Conservation (phyloP, 1,140 invertebrate genomes). For the Mya arenaria region DNA sequence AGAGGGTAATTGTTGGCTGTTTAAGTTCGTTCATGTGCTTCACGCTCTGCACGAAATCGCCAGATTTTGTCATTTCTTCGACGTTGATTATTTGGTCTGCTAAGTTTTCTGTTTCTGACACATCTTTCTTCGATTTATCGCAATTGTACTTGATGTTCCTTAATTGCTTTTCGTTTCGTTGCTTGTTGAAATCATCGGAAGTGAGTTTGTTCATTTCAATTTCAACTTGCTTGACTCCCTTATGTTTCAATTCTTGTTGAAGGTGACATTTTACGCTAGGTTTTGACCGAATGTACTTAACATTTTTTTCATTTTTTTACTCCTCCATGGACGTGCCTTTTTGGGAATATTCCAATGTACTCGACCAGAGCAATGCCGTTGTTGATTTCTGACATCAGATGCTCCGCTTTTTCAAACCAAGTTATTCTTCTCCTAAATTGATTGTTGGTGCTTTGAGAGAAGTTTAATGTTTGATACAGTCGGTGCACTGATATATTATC, state of each 20-base stretch:
- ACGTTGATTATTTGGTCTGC: slow-evolving; percentile 19
- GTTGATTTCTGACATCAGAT: no score
- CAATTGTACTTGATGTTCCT: slow-evolving; percentile 8
- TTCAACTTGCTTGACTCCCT: neutral
- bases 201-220: neutral
- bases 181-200: neutral
- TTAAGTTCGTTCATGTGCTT: slow-evolving; percentile 6
- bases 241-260: neutral
- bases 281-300: neutral
- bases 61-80: slow-evolving; percentile 25
- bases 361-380: no score
- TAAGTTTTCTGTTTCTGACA: neutral
- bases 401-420: no score
- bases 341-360: no score
- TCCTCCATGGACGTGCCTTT: no score
- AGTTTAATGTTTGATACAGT: no score
- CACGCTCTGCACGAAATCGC: slow-evolving; percentile 16
- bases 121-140: neutral
- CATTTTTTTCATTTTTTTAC: neutral
- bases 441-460: no score
- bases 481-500: no score
- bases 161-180: slow-evolving; percentile 24
- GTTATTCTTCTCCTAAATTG: no score
- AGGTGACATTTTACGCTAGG: neutral
- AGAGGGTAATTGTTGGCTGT: slow-evolving; percentile 3